Conservation (phyloP, 2,888 invertebrate species). For the Watsonalla binaria region DNA sequence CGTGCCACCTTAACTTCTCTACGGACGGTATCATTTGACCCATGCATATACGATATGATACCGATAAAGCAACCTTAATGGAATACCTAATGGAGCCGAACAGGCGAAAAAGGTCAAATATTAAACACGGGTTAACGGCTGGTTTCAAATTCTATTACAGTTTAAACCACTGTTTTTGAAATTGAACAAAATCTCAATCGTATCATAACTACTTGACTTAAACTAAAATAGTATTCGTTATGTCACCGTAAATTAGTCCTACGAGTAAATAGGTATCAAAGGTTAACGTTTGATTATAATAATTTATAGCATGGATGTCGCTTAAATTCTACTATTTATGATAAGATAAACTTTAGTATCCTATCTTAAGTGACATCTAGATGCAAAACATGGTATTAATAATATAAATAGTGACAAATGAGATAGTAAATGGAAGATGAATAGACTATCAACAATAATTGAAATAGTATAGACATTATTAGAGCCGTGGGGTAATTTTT, state of each 20-base stretch:
- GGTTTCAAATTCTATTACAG: slow-evolving; percentile 6
- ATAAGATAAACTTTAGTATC: background rate
- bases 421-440: no score
- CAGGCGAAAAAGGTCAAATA: slow-evolving; percentile 14
- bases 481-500: no score
- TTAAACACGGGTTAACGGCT: slow-evolving; percentile 15
- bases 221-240: background rate
- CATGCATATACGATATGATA: background rate
- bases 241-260: slow-evolving; percentile 2
- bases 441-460: no score
- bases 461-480: no score
- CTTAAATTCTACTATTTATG: background rate
- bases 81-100: slow-evolving; percentile 5
- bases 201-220: background rate
- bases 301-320: background rate
- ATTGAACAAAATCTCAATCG: slow-evolving; percentile 12
- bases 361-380: no score
- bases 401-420: no score
- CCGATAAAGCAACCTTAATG: background rate
- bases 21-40: background rate
- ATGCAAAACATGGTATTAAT: no score
- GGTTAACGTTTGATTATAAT: background rate
- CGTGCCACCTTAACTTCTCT: slow-evolving; percentile 15
- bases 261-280: slow-evolving; percentile 1
- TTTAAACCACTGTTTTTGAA: slow-evolving; percentile 16